These are phyloP conservation scores for Tachysurus vachellii DNA, from an alignment of 2,113 vertebrate genomes.

Conservation along the genomic window DNA sequence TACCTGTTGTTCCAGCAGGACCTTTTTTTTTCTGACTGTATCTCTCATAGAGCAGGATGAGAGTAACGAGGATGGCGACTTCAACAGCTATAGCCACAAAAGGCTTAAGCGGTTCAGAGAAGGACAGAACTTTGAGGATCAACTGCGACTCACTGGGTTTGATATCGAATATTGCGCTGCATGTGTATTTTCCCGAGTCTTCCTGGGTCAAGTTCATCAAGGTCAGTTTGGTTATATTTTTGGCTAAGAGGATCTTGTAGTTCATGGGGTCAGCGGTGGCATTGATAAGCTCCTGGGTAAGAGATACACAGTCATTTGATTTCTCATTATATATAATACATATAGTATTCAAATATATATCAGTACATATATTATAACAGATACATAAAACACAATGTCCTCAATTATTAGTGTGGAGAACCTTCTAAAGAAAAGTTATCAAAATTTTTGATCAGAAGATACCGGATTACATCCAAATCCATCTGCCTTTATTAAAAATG, in stretches of 20 bases:
- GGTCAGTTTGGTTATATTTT: conserved; percentile 61
- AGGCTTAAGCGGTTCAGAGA: conserved; percentile 83
- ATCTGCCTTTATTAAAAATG: background rate
- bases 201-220: conserved; percentile 69
- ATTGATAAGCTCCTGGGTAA: conserved; percentile 58
- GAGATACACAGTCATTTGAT: background rate
- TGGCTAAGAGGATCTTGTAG: conserved; percentile 50
- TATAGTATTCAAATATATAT: background rate
- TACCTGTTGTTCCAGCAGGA: conserved; percentile 57
- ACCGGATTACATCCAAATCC: background rate
- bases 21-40: conserved; percentile 63
- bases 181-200: conserved; percentile 77
- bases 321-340: background rate
- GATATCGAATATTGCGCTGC: conserved; percentile 75
- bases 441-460: background rate
- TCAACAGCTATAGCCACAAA: conserved; percentile 80
- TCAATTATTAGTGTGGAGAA: background rate
- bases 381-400: background rate
- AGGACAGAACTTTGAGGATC: conserved; percentile 76
- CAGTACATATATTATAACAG: background rate
- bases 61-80: conserved; percentile 74
- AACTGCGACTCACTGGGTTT: conserved; percentile 55
- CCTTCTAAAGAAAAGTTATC: background rate
- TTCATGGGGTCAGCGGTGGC: conserved; percentile 22
- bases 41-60: conserved; percentile 79